Base-by-base conservation (phyloP, 2,797 vertebrate genomes). In the Gymnoscopelus braueri region DNA sequence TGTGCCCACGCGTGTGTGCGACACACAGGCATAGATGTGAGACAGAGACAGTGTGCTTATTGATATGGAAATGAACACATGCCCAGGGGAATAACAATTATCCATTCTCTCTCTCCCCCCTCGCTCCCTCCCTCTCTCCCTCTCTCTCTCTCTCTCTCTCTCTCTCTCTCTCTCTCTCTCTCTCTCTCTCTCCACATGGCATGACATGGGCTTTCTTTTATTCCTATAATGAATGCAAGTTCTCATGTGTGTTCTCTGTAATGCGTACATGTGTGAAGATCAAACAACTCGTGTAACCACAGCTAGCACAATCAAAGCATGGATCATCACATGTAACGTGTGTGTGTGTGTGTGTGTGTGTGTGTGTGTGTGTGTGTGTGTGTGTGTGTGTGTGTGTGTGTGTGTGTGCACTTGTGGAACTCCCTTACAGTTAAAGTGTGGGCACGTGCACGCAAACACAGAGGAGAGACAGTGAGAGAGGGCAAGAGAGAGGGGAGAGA, bases 261-360 rank as follows among this genome's bases (percentile, higher is more conserved):
- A 24, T 67, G n/a, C 67, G 44, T 69, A 11, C 60, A 64, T 3
- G 32, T 59, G 44, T 74, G 71, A 29, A 60, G 71, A 80, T 68
- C 35, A 65, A 78, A 79, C 61, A 50, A 63, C 77, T 74, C 72
- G 1, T 76, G 50, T 52, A 71, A 75, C 58, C 60, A 48, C 65
- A 19, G 19, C 19, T 19, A 51, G 75, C 35, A 23, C 60, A 76
- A 78, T 79, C 71, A 80, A 83, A 78, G 67, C 75, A 72, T 70
- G 67, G 24, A 79, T 77, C 63, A 79, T 53, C 71, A 84, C 67
- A 74, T 3, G 69, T 61, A 47, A 5, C 5, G 47, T 48, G 19
- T 19, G 19, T 19, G 19, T 19, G 19, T 19, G 7, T 69, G 8
- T 72, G 63, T 70, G 75, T 81, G 58, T 47, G 15, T 68, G 64